phyloP scores from a whole-genome alignment of 2,113 vertebrate genomes.

The Chunga burmeisteri region DNA sequence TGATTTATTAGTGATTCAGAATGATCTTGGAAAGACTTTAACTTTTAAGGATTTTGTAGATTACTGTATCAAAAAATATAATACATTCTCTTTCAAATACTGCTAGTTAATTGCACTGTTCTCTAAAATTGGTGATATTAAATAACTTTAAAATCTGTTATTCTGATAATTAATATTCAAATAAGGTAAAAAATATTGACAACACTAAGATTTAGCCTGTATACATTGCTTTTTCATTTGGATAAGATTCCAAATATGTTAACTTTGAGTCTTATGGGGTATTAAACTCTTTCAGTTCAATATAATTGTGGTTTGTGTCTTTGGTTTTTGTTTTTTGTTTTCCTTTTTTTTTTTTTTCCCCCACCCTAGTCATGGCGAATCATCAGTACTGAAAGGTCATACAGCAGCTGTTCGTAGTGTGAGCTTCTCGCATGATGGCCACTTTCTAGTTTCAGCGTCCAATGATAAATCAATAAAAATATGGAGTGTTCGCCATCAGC shows the following conservation, averaged over 20 bases:
- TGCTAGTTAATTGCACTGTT: neutral
- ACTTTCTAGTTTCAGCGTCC: constrained; percentile 85
- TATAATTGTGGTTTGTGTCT: neutral
- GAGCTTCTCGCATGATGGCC: constrained; percentile 85
- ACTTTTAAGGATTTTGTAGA: neutral
- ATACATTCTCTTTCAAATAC: neutral
- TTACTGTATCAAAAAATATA: neutral
- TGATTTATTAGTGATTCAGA: neutral
- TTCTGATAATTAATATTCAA: neutral
- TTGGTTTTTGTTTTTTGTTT: neutral
- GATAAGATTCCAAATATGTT: neutral
- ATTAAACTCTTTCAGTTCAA: neutral
- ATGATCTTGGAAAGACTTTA: neutral
- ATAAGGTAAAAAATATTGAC: neutral
- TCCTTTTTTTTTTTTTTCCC: neutral
- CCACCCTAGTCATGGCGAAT: constrained; percentile 81
- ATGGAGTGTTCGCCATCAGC: constrained; percentile 84
- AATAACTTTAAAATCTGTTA: neutral
- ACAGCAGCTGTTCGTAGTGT: constrained; percentile 87
- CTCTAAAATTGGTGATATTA: neutral
- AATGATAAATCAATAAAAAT: constrained; percentile 93
- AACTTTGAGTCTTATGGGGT: neutral
- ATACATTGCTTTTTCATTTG: neutral
- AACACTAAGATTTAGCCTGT: neutral
- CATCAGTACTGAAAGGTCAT: constrained; percentile 86